A percentile compares a stretch with the other conserved stretches of the same genome.
Conservation (phyloP, 2,888 invertebrate species). For the Lepidochitona cinerea region DNA sequence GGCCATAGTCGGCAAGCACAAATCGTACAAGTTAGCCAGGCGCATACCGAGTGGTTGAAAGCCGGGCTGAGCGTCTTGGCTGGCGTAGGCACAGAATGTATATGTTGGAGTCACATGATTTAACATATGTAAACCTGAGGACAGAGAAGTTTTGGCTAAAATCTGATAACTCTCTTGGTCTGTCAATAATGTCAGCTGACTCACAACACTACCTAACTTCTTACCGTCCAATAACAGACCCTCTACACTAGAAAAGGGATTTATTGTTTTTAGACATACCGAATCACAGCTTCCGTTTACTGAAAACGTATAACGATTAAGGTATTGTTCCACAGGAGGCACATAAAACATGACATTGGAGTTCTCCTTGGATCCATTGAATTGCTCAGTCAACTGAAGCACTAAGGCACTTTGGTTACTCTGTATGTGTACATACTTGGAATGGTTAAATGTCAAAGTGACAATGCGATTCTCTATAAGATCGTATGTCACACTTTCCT, state of each 20-base stretch:
- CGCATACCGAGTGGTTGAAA: conserved; percentile 42
- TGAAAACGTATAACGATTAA: background rate
- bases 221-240: conserved; percentile 1
- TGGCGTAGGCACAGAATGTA: conserved; percentile 1
- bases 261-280: background rate
- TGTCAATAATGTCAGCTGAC: background rate
- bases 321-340: conserved; percentile 5
- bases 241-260: background rate
- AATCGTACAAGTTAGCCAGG: conserved; percentile 37
- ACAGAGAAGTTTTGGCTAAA: background rate
- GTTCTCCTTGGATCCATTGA: too few relatives aligned
- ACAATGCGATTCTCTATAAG: background rate
- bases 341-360: conserved; percentile 8
- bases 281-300: background rate
- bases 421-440: background rate
- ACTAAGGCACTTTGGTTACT: background rate
- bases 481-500: background rate
- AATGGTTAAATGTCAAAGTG: background rate
- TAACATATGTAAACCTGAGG: background rate
- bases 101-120: background rate
- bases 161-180: background rate
- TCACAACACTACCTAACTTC: background rate
- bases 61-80: background rate
- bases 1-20: conserved; percentile 30
- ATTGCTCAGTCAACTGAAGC: background rate